Conservation (phyloP, 2,888 invertebrate genomes). For the Marronus borbonicus region DNA sequence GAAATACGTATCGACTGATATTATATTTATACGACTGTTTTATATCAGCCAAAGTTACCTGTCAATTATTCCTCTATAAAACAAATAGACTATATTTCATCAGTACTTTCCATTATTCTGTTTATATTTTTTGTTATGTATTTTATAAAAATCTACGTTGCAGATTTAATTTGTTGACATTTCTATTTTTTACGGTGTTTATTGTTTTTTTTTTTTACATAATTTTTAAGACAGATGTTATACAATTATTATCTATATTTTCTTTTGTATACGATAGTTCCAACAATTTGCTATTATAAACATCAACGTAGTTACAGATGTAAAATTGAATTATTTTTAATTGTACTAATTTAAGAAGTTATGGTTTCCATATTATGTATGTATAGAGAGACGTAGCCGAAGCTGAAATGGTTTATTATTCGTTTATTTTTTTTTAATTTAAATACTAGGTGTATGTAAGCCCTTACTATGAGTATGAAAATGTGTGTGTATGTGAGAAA, state of each 20-base stretch:
- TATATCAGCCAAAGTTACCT: constrained; percentile 56
- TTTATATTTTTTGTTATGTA: constrained; percentile 7
- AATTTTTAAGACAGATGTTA: constrained; percentile 46
- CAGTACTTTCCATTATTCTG: constrained; percentile 12
- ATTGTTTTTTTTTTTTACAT: constrained; percentile 41
- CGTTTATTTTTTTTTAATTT: constrained; percentile 25
- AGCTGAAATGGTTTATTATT: constrained; percentile 17
- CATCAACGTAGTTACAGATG: constrained; percentile 6
- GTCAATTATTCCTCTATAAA: constrained; percentile 57
- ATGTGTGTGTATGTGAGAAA: constrained; percentile 29
- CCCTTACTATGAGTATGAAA: constrained; percentile 10
- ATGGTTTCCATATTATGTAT: background rate
- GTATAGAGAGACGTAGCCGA: constrained; percentile 2
- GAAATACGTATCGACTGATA: constrained; percentile 35
- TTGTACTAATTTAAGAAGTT: constrained; percentile 4
- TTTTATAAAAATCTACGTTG: constrained; percentile 43
- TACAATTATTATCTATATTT: constrained; percentile 38
- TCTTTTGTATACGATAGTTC: constrained; percentile 37
- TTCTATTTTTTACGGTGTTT: constrained; percentile 43
- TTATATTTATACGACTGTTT: constrained; percentile 29
- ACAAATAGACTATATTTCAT: constrained; percentile 58
- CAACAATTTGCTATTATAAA: constrained; percentile 35
- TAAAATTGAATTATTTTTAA: constrained; percentile 21
- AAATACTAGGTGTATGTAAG: constrained; percentile 37
- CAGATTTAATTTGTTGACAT: constrained; percentile 36